Percentiles rank a stretch among this genome's conserved stretches.
phyloP scores from a whole-genome alignment of 2,797 vertebrate genomes.

The Aphelocoma californica region DNA sequence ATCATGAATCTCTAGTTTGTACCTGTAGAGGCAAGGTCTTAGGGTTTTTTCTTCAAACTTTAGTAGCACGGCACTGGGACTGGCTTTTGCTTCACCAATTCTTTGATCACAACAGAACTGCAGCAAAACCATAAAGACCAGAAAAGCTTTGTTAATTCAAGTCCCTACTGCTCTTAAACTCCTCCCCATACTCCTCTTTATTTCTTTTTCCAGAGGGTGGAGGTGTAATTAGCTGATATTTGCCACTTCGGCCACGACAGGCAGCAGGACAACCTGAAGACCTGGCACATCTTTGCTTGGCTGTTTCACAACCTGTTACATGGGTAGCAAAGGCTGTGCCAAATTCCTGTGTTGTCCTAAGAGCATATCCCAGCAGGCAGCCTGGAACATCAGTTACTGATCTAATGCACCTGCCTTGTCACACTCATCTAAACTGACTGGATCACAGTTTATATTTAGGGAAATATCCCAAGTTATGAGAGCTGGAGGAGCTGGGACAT shows the following conservation, averaged over 20 bases:
- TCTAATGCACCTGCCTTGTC: background rate
- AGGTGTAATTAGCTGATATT: background rate
- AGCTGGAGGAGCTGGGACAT: background rate
- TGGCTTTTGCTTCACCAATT: background rate
- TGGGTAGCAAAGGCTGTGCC: background rate
- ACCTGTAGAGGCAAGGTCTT: background rate
- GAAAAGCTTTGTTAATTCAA: background rate
- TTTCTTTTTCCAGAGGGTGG: background rate
- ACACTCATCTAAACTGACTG: background rate
- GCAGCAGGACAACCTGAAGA: background rate
- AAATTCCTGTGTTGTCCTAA: background rate
- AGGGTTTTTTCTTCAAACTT: background rate
- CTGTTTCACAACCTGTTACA: background rate
- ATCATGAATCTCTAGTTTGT: background rate
- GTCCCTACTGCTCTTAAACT: background rate
- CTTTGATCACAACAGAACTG: background rate
- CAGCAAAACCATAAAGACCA: background rate
- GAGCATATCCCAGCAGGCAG: background rate
- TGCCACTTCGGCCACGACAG: background rate
- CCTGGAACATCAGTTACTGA: background rate
- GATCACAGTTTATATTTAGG: background rate
- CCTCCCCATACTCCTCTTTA: fast-evolving
- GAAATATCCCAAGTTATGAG: background rate
- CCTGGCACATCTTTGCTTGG: background rate
- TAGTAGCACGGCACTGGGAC: background rate